Conservation (phyloP, 2,797 vertebrate genomes). For the Myotis daubentonii region DNA sequence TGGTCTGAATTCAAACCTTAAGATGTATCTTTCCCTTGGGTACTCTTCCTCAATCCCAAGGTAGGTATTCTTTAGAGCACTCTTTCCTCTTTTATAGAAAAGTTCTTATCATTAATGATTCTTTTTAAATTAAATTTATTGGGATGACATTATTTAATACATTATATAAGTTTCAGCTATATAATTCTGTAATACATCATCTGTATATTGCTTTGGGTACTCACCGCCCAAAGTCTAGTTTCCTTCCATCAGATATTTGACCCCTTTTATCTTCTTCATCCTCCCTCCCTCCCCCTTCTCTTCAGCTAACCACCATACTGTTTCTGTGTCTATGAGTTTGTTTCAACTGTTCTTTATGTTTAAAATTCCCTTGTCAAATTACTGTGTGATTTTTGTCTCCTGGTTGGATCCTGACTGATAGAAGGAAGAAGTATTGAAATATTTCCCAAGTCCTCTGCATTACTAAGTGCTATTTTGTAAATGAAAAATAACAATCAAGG, state of each 20-base stretch:
- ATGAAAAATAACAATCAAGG: constrained; percentile 21
- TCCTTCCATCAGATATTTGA: neutral
- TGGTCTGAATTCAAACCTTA: neutral
- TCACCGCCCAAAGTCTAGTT: too few species aligned
- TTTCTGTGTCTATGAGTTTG: neutral
- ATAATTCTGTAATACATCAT: neutral
- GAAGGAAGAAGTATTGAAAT: constrained; percentile 64
- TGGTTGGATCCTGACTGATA: neutral
- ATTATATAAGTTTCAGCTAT: neutral
- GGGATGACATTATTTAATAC: neutral
- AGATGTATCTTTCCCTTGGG: neutral
- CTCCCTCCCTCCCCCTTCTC: neutral
- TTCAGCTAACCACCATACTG: neutral
- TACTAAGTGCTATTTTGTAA: constrained; percentile 67
- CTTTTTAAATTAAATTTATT: neutral
- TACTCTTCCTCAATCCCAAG: neutral
- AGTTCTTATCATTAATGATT: neutral
- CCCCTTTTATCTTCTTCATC: neutral
- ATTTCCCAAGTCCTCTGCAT: constrained; percentile 37
- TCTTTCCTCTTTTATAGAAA: neutral
- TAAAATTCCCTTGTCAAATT: neutral
- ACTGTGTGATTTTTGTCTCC: neutral
- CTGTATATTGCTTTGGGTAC: neutral
- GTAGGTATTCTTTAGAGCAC: neutral
- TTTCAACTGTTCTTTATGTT: neutral